phyloP scores from a whole-genome alignment of 2,113 vertebrate genomes.

The Tragelaphus imberbis region DNA sequence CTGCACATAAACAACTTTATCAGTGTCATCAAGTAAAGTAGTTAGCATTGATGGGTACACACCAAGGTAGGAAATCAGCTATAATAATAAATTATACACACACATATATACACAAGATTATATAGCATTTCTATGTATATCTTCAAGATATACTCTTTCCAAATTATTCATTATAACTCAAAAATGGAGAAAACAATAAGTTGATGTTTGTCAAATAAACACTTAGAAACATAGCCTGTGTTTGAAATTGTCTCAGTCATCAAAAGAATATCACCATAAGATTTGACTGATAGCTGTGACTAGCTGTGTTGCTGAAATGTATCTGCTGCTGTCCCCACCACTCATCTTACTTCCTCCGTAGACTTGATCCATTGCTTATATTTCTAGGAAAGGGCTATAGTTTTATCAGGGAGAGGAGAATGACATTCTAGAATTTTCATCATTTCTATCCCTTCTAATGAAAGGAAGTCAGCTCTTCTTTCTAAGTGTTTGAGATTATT shows the following conservation, averaged over 20 bases:
- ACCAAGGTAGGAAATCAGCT: neutral
- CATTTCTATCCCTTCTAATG: neutral
- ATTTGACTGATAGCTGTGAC: neutral
- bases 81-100: neutral
- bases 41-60: conserved; percentile 23
- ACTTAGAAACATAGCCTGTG: neutral
- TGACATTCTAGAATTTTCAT: neutral
- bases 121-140: neutral
- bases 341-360: neutral
- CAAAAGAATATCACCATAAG: neutral
- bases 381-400: neutral
- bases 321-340: too few relatives aligned
- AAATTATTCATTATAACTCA: neutral
- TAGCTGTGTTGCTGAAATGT: neutral
- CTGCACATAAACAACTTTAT: conserved; percentile 45
- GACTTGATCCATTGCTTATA: neutral
- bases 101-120: neutral
- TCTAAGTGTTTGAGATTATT: neutral
- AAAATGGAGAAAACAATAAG: neutral
- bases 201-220: neutral
- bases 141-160: neutral
- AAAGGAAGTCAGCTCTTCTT: neutral
- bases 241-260: neutral
- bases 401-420: neutral
- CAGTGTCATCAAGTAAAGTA: conserved; percentile 33